Evolutionary conservation across 2,113 vertebrate genomes (phyloP), one percentile per base, ranked within the genome.

Genomic region (Gorilla gorilla): DNA sequence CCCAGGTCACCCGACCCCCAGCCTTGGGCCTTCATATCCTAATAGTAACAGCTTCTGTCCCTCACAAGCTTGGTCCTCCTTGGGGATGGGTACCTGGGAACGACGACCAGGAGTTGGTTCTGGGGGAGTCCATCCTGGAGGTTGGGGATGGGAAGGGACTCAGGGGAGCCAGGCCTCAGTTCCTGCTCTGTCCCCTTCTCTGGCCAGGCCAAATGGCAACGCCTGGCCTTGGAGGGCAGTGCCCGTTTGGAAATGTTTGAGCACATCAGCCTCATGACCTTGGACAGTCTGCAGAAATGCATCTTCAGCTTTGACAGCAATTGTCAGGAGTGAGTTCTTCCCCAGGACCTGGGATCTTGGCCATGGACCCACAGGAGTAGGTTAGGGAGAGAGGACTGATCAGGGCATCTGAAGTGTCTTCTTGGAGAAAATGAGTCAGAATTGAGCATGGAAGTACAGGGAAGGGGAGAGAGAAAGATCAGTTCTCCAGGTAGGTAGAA

Each of bases 271-370:
- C 99, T 99, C 70, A 99, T 99, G 99, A 99, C 99, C 0, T 97
- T 99, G 97, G 99, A 99, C 98, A 99, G 98, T 48, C 98, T 99
- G 14, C 98, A 99, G 94, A 99, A 99, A 90, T 99, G 99, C 13
- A 98, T 99, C 97, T 99, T 99, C 97, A 99, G 99, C 98, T 98
- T 99, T 0, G 96, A 99, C 94, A 99, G 99, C 98, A 98, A 98
- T 95, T 99, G 99, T 90, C 99, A 99, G 94, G 98, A 99, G 99
- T 99, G 98, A 99, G 98, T 97, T 35, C 50, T 61, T 35, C n/a
- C 7, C 48, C 27, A 57, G 55, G 73, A 35, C 35, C 27, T 50
- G 22, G 27, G 23, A 45, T 4, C 61, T 64, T 64, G 61, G 61
- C 61, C 61, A 64, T 13, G 50, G 80, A 50, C 22, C 23, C 48